Percentiles rank a stretch among this genome's conserved stretches.
phyloP scores from a whole-genome alignment of 2,797 vertebrate species.

The Fundulus diaphanus region DNA sequence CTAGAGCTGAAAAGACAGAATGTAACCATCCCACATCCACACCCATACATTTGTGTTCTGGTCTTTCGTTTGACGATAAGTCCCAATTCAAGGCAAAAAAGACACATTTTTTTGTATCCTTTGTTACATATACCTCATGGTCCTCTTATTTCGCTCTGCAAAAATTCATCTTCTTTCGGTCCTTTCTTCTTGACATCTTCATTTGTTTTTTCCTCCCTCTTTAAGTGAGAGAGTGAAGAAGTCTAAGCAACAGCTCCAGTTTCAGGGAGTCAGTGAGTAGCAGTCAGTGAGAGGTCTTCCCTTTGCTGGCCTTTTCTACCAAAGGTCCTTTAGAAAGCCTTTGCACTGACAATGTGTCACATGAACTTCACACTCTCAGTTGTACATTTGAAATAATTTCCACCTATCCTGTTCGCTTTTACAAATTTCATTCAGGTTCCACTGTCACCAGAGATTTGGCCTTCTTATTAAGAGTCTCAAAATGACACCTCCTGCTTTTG shows the following conservation, averaged over 20 bases:
- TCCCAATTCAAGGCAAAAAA: slow-evolving; percentile 66
- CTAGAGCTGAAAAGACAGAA: slow-evolving; percentile 73
- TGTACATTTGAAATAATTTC: slow-evolving; percentile 51
- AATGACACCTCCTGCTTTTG: slow-evolving; percentile 76
- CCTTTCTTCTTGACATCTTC: slow-evolving; percentile 52
- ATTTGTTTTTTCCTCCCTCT: slow-evolving; percentile 41
- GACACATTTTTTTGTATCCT: neutral
- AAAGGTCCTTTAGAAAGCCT: slow-evolving; percentile 58
- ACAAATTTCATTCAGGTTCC: slow-evolving; percentile 56
- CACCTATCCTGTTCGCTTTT: slow-evolving; percentile 33
- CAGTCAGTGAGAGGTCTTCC: slow-evolving; percentile 28
- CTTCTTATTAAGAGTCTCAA: slow-evolving; percentile 69
- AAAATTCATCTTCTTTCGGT: slow-evolving; percentile 53
- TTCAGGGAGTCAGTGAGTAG: slow-evolving; percentile 33
- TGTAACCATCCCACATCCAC: slow-evolving; percentile 57
- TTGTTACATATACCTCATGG: slow-evolving; percentile 46
- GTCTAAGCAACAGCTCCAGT: slow-evolving; percentile 64
- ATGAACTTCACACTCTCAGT: slow-evolving; percentile 71
- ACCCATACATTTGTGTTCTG: slow-evolving; percentile 51
- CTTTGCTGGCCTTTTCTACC: slow-evolving; percentile 23
- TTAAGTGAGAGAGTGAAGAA: slow-evolving; percentile 55
- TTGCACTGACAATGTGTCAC: slow-evolving; percentile 55
- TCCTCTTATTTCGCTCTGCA: slow-evolving; percentile 47
- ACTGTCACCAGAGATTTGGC: slow-evolving; percentile 61
- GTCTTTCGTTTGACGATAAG: slow-evolving; percentile 60